phyloP scores from a whole-genome alignment of 1,140 invertebrate species.

The Drosophila nannoptera region DNA sequence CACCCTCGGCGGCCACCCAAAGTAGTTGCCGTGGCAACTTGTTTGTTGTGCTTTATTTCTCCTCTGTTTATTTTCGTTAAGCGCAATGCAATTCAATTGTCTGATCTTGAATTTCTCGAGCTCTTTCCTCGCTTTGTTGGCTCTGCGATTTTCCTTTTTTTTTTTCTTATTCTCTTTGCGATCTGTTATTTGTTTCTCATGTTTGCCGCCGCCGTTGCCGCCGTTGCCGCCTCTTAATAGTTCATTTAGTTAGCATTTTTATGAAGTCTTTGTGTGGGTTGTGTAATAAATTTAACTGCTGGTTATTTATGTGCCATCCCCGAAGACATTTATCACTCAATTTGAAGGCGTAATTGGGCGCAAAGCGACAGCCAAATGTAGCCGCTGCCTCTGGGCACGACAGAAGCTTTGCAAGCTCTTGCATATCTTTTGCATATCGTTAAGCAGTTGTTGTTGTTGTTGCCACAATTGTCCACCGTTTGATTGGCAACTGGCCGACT shows the following conservation, averaged over 20 bases:
- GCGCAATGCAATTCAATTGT: slow-evolving; percentile 73
- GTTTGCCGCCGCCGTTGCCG: slow-evolving; percentile 57
- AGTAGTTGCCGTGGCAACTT: slow-evolving; percentile 32
- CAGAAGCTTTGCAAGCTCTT: slow-evolving; percentile 20
- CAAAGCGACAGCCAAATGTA: slow-evolving; percentile 62
- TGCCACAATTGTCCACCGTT: slow-evolving; percentile 17
- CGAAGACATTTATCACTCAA: slow-evolving; percentile 76
- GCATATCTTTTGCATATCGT: slow-evolving; percentile 75
- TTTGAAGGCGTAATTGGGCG: slow-evolving; percentile 77
- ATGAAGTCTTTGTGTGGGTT: slow-evolving; percentile 77
- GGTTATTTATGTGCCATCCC: slow-evolving; percentile 74
- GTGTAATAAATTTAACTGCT: slow-evolving; percentile 77
- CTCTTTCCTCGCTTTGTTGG: slow-evolving; percentile 14
- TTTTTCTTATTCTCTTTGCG: slow-evolving; percentile 55
- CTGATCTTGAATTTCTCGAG: slow-evolving; percentile 49
- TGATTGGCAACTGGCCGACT: slow-evolving; percentile 54
- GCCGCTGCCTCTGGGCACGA: slow-evolving; percentile 51
- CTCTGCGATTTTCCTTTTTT: slow-evolving; percentile 21
- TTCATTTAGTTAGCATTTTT: slow-evolving; percentile 78
- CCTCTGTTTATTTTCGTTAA: slow-evolving; percentile 29
- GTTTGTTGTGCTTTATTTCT: slow-evolving; percentile 23
- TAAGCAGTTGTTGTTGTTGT: slow-evolving; percentile 52
- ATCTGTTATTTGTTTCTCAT: slow-evolving; percentile 62
- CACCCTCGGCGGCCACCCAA: neutral
- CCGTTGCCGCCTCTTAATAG: slow-evolving; percentile 59